Conservation (phyloP, 2,888 invertebrate species). For the Serrognathus titanus region DNA sequence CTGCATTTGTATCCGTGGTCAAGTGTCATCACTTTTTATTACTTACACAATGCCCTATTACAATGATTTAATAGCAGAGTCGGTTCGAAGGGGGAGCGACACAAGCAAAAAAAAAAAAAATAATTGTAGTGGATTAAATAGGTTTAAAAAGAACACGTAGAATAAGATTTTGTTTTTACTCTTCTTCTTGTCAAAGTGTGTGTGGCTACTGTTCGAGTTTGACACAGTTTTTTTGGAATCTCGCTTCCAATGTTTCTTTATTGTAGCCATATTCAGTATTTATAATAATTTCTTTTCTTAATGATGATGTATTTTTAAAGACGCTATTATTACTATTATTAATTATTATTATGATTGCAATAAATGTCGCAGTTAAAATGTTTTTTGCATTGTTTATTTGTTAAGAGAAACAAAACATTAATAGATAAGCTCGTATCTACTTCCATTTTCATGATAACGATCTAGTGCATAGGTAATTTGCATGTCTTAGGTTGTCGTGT, state of each 20-base stretch:
- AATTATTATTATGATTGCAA: neutral
- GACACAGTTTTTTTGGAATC: slow-evolving; percentile 9
- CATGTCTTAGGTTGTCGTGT: slow-evolving; percentile 19
- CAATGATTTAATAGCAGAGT: slow-evolving; percentile 8
- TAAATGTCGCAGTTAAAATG: slow-evolving; percentile 11
- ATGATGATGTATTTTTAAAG: slow-evolving; percentile 19
- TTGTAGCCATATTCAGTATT: slow-evolving; percentile 14
- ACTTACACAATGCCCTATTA: slow-evolving; percentile 9
- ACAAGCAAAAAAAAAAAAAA: neutral
- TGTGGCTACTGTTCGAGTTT: slow-evolving; percentile 17
- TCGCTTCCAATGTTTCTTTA: neutral
- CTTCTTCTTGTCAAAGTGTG: slow-evolving; percentile 11
- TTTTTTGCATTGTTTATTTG: slow-evolving; percentile 15
- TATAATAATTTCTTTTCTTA: slow-evolving; percentile 12
- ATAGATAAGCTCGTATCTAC: slow-evolving; percentile 12
- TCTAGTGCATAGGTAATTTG: slow-evolving; percentile 14
- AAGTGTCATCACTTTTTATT: slow-evolving; percentile 16
- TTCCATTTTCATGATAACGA: slow-evolving; percentile 3
- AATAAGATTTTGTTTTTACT: slow-evolving; percentile 24
- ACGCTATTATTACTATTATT: slow-evolving; percentile 3
- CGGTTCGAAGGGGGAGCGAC: slow-evolving; percentile 7
- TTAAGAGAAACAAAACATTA: neutral
- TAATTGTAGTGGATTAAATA: slow-evolving; percentile 11
- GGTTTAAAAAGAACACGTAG: slow-evolving; percentile 18
- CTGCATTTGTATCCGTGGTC: slow-evolving; percentile 17